Evolutionary conservation across 2,888 invertebrate genomes (phyloP).

Genomic region (Sarcophaga rosellei): DNA sequence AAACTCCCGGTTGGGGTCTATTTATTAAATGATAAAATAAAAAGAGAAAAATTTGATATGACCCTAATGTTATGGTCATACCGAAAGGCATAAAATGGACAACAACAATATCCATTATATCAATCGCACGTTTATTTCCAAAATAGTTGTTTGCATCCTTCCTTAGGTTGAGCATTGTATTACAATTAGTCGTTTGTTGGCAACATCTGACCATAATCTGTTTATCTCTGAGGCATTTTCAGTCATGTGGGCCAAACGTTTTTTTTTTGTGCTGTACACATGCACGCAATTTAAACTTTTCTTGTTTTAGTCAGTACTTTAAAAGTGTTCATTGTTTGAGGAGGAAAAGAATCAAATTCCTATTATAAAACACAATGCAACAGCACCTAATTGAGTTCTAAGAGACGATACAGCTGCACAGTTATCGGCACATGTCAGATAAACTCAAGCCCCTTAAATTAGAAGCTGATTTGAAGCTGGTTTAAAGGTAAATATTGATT

Average conservation of each 20-base stretch:
- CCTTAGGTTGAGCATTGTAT: slow-evolving; percentile 37
- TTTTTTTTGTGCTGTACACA: neutral
- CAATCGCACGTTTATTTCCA: slow-evolving; percentile 36
- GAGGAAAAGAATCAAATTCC: neutral
- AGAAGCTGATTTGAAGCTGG: no score
- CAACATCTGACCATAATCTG: slow-evolving; percentile 64
- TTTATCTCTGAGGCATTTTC: slow-evolving; percentile 49
- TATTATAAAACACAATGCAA: neutral
- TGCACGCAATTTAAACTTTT: neutral
- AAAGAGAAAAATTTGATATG: no score
- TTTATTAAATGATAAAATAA: no score
- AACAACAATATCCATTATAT: slow-evolving; percentile 28
- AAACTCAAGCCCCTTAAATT: no score
- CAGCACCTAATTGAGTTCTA: no score
- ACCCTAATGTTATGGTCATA: neutral
- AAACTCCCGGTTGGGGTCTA: no score
- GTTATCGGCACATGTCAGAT: no score
- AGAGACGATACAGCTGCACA: no score
- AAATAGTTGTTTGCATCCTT: slow-evolving; percentile 31
- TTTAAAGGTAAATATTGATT: neutral
- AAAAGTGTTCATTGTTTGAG: neutral
- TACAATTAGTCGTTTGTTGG: slow-evolving; percentile 57
- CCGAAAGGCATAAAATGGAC: neutral
- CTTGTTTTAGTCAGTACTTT: slow-evolving; percentile 8
- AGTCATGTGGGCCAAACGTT: slow-evolving; percentile 14